phyloP scores from a whole-genome alignment of 1,140 invertebrate species.

The Leptoteleia sp. region DNA sequence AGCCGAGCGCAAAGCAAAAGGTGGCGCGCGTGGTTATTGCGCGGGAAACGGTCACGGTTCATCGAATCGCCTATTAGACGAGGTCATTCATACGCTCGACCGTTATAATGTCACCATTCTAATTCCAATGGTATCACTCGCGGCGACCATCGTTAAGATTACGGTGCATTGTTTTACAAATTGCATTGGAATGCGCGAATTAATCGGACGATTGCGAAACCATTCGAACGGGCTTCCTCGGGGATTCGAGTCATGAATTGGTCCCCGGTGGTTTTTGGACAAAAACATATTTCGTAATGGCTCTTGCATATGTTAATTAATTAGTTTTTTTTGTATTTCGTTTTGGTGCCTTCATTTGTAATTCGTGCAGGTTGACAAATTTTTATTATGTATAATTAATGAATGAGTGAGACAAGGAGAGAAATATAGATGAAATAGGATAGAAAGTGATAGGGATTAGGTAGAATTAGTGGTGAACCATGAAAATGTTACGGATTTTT shows the following conservation, averaged over 20 bases:
- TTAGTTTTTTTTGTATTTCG: no score
- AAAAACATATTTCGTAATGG: no score
- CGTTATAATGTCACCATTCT: constrained; percentile 68
- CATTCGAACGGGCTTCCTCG: background rate
- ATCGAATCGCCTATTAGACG: constrained; percentile 44
- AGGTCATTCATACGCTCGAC: constrained; percentile 45
- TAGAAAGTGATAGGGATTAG: no score
- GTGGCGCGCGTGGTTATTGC: constrained; percentile 8
- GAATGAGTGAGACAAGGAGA: no score
- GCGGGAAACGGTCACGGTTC: constrained; percentile 56
- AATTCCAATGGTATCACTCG: constrained; percentile 64
- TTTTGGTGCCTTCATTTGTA: no score
- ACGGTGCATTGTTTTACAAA: constrained; percentile 19
- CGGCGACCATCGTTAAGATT: constrained; percentile 28
- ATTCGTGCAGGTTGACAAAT: no score
- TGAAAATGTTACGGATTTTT: no score
- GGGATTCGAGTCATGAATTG: constrained; percentile 1
- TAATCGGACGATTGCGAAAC: background rate
- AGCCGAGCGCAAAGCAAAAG: constrained; percentile 13
- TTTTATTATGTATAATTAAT: no score
- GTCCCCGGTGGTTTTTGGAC: background rate
- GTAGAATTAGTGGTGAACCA: no score
- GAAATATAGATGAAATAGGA: no score
- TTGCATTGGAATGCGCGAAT: constrained; percentile 10
- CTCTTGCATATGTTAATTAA: no score